Percentiles rank a stretch among this genome's conserved stretches.
These are phyloP conservation scores for Vidua macroura DNA, from an alignment of 2,113 vertebrate genomes.

Conservation along the genomic window DNA sequence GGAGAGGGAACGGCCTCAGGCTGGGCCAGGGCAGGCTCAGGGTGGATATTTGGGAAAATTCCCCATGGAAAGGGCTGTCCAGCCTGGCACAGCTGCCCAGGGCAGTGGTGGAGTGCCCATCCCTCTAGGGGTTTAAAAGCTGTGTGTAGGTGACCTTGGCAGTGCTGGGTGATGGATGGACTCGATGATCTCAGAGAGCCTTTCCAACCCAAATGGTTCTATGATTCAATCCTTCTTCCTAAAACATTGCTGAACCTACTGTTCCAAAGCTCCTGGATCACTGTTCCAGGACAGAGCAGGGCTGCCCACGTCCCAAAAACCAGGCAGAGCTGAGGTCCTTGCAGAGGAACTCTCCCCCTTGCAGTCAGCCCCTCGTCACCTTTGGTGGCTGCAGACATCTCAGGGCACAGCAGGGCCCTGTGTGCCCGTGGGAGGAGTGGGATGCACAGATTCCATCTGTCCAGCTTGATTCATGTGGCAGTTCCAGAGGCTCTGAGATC, in stretches of 20 bases:
- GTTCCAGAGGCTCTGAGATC: not conserved
- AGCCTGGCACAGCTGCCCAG: not conserved
- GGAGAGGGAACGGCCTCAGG: not conserved
- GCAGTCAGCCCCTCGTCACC: not conserved
- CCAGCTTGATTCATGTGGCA: not conserved
- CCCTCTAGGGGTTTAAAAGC: not conserved
- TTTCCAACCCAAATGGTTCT: not conserved
- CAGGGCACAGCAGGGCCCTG: not conserved
- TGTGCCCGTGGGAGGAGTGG: accelerated
- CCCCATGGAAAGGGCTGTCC: not conserved
- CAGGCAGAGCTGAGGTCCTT: not conserved
- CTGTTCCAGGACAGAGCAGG: accelerated
- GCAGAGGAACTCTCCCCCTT: not conserved
- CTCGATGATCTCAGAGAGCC: no score
- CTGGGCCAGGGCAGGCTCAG: not conserved
- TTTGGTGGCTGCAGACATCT: not conserved
- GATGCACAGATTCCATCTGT: not conserved
- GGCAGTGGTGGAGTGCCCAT: not conserved
- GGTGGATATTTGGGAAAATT: not conserved
- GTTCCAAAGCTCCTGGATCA: not conserved
- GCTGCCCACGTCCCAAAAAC: not conserved
- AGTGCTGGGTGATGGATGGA: not conserved
- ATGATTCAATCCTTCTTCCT: not conserved
- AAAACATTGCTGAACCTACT: not conserved
- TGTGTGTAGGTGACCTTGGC: not conserved